Percentiles rank a stretch among this genome's conserved stretches.
Evolutionary conservation across 2,888 invertebrate genomes (phyloP).

Genomic region (Pseudeuparius sepicola): DNA sequence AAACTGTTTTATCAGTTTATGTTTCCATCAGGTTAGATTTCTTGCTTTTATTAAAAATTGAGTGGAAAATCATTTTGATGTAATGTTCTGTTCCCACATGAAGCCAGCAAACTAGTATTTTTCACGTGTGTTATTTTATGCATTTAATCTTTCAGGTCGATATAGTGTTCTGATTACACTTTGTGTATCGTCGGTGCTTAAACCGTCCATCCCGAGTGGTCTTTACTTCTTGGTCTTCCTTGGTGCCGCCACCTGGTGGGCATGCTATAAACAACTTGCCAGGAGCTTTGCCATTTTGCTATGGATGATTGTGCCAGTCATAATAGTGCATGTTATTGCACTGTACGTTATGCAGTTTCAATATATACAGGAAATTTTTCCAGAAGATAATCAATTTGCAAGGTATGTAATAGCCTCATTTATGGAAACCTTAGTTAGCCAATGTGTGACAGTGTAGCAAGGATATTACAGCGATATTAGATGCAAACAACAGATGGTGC

Average conservation of each 20-base stretch:
- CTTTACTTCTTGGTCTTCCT: constrained; percentile 84
- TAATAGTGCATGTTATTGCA: constrained; percentile 61
- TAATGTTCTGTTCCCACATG: constrained; percentile 1
- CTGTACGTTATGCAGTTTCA: constrained; percentile 78
- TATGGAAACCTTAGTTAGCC: no score
- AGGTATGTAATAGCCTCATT: constrained; percentile 48
- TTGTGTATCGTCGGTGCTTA: constrained; percentile 64
- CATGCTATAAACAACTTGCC: constrained; percentile 65
- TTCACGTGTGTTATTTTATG: constrained; percentile 18
- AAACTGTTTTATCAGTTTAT: no score
- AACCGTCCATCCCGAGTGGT: constrained; percentile 74
- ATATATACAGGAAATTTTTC: constrained; percentile 63
- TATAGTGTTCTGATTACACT: constrained; percentile 54
- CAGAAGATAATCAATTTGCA: constrained; percentile 59
- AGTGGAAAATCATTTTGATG: no score
- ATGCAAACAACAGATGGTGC: no score
- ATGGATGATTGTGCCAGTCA: constrained; percentile 61
- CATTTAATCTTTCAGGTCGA: constrained; percentile 56
- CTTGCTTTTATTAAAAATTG: constrained; percentile 1
- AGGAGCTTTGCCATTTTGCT: constrained; percentile 67
- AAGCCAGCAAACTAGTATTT: neutral
- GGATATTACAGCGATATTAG: no score
- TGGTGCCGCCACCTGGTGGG: constrained; percentile 77
- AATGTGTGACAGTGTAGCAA: no score
- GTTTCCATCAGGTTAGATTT: neutral